Base-by-base conservation (phyloP, 2,797 vertebrate genomes). In the Falco peregrinus region DNA sequence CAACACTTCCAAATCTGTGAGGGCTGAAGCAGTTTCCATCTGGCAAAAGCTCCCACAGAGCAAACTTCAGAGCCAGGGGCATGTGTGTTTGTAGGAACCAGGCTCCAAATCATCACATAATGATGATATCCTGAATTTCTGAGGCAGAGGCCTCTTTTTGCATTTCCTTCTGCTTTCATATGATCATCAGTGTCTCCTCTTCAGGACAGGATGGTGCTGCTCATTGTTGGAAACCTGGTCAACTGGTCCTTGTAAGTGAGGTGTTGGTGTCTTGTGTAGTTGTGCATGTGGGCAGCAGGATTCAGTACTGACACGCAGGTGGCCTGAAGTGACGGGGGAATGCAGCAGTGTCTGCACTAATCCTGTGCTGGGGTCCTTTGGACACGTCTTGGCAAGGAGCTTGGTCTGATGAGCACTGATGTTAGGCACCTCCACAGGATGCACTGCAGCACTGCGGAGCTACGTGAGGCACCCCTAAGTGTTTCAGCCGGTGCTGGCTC, bases 211-310 rank as follows among this genome's bases (percentile, higher is more conserved):
- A 98, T 98, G 98, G 97, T 98, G 86, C 92, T 98, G 90, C 98
- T 98, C 13, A 86, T 98, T 51, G 90, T 97, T 91, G 98, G 98
- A 59, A 98, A 98, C 75, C 88, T 98, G 77, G 97, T 98, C 78
- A 98, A 98, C 96, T 98, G 98, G 98, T 98, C 98, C 68, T 98
- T 98, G 98, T 98, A 96, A 98, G 98, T 33, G 24, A n/a, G 10
- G 4, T 29, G 7, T 37, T 7, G 16, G 18, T 45, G 60, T 65
- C n/a, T 20, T 26, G 19, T 4, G 4, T 74, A 9, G 69, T 57
- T 41, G 50, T 59, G 45, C 19, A 10, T 0, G 0, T 25, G 37
- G 47, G 37, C 41, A 54, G 57, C 16, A 10, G 37, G 54, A 29
- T 60, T 84, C 5, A 3, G 21, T 19, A 4, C 5, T 14, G 70